Conservation (phyloP, 2,888 invertebrate genomes). For the Coremacera marginata region DNA sequence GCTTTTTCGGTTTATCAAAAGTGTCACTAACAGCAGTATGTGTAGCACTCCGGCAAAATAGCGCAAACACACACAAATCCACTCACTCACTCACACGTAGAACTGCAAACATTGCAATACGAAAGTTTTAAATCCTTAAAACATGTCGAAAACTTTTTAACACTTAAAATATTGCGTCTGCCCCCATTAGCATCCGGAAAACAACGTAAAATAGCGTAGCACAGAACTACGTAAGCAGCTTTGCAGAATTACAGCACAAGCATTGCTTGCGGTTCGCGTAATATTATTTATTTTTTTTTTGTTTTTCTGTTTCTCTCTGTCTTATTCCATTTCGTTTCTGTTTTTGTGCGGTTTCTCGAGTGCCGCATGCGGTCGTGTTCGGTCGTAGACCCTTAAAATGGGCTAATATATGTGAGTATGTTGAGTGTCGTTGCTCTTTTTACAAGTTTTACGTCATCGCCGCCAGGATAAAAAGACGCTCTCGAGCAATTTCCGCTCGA, state of each 20-base stretch:
- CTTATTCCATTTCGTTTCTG: not conserved
- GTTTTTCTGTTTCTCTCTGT: not conserved
- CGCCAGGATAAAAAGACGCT: slow-evolving; percentile 37
- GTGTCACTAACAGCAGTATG: slow-evolving; percentile 10
- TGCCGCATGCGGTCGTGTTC: slow-evolving; percentile 20
- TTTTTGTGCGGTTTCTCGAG: slow-evolving; percentile 22
- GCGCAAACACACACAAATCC: not conserved
- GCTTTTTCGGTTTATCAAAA: slow-evolving; percentile 23
- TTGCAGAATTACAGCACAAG: not conserved
- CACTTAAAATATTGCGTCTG: slow-evolving; percentile 13
- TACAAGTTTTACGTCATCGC: slow-evolving; percentile 34
- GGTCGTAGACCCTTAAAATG: slow-evolving; percentile 38
- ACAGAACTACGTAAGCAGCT: slow-evolving; percentile 11
- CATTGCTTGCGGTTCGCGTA: slow-evolving; percentile 6
- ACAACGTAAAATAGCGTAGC: not conserved
- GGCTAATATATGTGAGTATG: not conserved
- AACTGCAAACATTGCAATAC: not conserved
- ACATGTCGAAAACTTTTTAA: slow-evolving; percentile 22
- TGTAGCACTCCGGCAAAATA: not conserved
- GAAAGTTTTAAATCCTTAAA: slow-evolving; percentile 24
- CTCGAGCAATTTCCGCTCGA: slow-evolving; percentile 38
- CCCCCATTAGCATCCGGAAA: slow-evolving; percentile 16
- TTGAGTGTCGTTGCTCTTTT: slow-evolving; percentile 43
- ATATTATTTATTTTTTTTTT: not conserved
- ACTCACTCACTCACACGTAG: not conserved